Conservation (phyloP, 2,797 vertebrate genomes). For the Pitangus sulphuratus region DNA sequence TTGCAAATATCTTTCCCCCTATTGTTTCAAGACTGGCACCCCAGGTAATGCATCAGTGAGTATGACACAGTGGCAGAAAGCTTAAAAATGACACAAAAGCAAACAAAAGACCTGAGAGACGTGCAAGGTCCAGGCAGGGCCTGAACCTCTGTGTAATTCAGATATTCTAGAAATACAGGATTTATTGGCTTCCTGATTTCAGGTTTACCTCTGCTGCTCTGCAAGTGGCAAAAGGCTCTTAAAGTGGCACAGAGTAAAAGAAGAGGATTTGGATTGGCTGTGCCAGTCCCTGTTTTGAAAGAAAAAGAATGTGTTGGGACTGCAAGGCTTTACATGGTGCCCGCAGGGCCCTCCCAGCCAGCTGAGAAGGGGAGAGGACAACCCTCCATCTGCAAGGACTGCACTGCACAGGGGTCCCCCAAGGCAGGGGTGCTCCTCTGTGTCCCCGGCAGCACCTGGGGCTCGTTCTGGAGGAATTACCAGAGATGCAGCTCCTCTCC, state of each 20-base stretch:
- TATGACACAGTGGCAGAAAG: neutral
- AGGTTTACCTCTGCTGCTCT: neutral
- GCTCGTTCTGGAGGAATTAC: neutral
- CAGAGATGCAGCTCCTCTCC: neutral
- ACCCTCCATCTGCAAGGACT: fast-evolving
- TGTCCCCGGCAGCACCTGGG: neutral
- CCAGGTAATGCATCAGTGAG: neutral
- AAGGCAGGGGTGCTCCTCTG: fast-evolving
- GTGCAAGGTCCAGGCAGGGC: neutral
- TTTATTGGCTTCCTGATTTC: neutral
- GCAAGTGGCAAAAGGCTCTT: neutral
- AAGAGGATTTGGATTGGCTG: neutral
- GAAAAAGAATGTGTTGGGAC: fast-evolving
- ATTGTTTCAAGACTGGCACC: neutral
- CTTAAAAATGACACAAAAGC: neutral
- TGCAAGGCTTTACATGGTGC: fast-evolving
- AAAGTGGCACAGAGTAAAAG: neutral
- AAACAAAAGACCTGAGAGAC: neutral
- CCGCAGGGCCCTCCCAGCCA: neutral
- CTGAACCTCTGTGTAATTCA: neutral
- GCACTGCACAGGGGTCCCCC: fast-evolving
- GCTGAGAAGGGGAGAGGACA: neutral
- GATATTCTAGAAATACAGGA: neutral
- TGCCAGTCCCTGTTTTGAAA: neutral
- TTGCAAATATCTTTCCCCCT: neutral